phyloP scores from a whole-genome alignment of 2,888 invertebrate species.

The Poecilus cupreus region DNA sequence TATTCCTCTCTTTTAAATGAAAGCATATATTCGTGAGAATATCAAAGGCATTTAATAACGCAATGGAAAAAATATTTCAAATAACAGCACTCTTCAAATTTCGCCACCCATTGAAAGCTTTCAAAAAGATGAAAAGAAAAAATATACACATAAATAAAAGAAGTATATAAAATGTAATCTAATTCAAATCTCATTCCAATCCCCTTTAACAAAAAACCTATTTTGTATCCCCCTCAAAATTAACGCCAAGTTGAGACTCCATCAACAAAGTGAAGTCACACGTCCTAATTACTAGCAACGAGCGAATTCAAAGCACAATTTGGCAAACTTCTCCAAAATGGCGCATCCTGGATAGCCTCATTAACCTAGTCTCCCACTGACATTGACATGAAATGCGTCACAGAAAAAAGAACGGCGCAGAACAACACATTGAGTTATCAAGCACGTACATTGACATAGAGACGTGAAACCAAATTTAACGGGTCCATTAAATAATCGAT shows the following conservation, averaged over 20 bases:
- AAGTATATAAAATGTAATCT: not conserved
- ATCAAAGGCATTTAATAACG: too few species aligned
- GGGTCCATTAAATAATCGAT: conserved; percentile 24
- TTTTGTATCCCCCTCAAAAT: not conserved
- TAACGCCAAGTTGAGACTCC: not conserved
- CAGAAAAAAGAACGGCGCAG: conserved; percentile 22
- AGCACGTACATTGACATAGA: not conserved
- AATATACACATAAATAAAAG: not conserved
- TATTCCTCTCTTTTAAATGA: too few species aligned
- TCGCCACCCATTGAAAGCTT: not conserved
- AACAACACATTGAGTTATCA: conserved; percentile 12
- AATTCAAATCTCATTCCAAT: not conserved
- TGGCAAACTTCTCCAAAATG: conserved; percentile 5
- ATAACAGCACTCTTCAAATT: not conserved
- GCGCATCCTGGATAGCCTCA: conserved; percentile 16
- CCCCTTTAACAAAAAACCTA: not conserved
- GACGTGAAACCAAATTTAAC: conserved; percentile 6
- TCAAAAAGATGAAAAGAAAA: not conserved
- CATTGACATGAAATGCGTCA: conserved; percentile 26
- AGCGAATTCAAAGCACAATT: conserved; percentile 18
- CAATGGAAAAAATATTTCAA: too few species aligned
- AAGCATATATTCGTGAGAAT: too few species aligned
- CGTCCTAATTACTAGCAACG: not conserved
- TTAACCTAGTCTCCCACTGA: conserved; percentile 17
- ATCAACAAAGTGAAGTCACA: not conserved